Percentiles rank a stretch among this genome's conserved stretches.
phyloP scores from a whole-genome alignment of 2,113 vertebrate species.

The Synchiropus splendidus region DNA sequence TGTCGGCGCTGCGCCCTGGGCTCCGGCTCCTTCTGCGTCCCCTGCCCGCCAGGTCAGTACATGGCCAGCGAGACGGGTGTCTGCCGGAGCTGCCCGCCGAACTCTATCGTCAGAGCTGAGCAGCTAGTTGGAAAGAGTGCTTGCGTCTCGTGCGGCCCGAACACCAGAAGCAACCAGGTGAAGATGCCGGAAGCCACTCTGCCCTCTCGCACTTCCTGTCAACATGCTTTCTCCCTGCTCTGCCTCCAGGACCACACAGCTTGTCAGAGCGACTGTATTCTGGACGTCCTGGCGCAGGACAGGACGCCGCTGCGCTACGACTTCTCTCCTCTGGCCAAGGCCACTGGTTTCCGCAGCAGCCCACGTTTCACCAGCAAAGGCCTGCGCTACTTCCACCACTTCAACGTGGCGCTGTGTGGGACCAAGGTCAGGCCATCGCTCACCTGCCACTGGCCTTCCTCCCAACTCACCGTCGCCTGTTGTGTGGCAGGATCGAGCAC shows the following conservation, averaged over 20 bases:
- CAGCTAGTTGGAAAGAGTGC: constrained; percentile 67
- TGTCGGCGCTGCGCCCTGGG: constrained; percentile 78
- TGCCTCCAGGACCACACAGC: constrained; percentile 69
- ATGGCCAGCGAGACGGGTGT: constrained; percentile 64
- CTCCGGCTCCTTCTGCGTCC: constrained; percentile 70
- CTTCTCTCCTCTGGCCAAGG: constrained; percentile 69
- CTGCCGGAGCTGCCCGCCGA: constrained; percentile 73
- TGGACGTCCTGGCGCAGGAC: constrained; percentile 39
- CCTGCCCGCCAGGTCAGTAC: constrained; percentile 76
- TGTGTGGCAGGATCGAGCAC: constrained; percentile 61
- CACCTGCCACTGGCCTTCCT: too few relatives aligned
- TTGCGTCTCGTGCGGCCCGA: constrained; percentile 78
- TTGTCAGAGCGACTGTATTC: constrained; percentile 79
- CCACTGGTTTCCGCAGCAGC: constrained; percentile 57
- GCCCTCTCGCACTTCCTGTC: too few relatives aligned
- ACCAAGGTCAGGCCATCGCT: constrained; percentile 65
- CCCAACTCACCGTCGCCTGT: constrained; percentile 1
- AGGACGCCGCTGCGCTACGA: constrained; percentile 66
- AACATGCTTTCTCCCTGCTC: background rate
- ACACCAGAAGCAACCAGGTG: constrained; percentile 79
- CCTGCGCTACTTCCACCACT: constrained; percentile 78
- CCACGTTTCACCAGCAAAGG: constrained; percentile 87
- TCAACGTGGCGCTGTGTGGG: constrained; percentile 81
- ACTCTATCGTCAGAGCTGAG: constrained; percentile 70
- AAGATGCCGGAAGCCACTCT: background rate